phyloP scores from a whole-genome alignment of 1,140 invertebrate species.

The Pissodes strobi region DNA sequence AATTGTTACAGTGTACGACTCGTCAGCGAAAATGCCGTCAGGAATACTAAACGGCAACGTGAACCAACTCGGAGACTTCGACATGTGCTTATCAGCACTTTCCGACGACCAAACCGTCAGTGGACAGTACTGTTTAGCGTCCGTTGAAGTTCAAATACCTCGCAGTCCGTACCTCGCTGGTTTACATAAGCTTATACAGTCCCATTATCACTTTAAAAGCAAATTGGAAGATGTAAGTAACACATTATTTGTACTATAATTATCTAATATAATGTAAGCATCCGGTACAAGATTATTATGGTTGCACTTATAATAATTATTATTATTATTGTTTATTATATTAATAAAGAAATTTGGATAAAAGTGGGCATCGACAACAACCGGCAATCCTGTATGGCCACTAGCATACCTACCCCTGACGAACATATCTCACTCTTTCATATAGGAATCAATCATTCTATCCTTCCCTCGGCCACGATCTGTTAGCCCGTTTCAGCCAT shows the following conservation, averaged over 20 bases:
- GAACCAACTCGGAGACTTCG: slow-evolving; percentile 68
- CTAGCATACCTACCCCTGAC: no score
- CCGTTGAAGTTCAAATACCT: slow-evolving; percentile 59
- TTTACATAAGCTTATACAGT: slow-evolving; percentile 62
- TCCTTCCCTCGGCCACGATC: no score
- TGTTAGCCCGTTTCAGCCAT: no score
- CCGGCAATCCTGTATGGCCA: no score
- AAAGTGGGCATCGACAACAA: no score
- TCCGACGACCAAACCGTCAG: slow-evolving; percentile 51
- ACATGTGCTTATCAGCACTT: slow-evolving; percentile 61
- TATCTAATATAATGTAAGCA: no score
- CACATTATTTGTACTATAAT: no score
- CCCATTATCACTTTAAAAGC: slow-evolving; percentile 64
- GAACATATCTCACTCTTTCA: no score
- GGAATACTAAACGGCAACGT: slow-evolving; percentile 66
- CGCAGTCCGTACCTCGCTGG: slow-evolving; percentile 54
- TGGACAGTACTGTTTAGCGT: slow-evolving; percentile 66
- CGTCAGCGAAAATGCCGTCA: slow-evolving; percentile 64
- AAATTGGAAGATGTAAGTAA: slow-evolving; percentile 66
- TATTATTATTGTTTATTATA: no score
- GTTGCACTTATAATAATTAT: no score
- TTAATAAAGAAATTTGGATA: neutral
- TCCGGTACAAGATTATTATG: no score
- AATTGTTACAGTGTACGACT: slow-evolving; percentile 69
- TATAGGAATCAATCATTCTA: no score